Evolutionary conservation across 2,888 invertebrate genomes (phyloP), one percentile per base, ranked within the genome.

Genomic region (Cantharis nigra): DNA sequence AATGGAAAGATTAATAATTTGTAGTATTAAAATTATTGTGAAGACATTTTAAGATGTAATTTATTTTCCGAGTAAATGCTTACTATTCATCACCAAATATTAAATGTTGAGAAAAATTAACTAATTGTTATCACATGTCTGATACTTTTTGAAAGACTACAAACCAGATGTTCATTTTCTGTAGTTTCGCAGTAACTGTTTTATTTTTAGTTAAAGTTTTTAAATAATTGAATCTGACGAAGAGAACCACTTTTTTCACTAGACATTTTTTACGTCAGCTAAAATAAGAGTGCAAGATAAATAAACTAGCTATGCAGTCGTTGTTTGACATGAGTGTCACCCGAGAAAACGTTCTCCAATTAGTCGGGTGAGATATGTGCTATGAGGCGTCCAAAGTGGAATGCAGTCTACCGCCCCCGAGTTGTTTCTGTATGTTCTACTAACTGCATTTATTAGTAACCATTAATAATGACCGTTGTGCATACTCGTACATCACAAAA

Each of bases 261-360:
- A 72, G 78, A 80, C 72, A 79, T 81, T 83, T 83, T 83, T 85
- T 83, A 78, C 75, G 63, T 77, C 76, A 62, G 71, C 79, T 81
- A 81, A 79, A 81, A 81, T 72, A 74, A 76, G 78, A 81, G 80
- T 78, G 78, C 63, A 78, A 79, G 78, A 81, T 82, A 83, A 86
- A 86, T 86, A 83, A 85, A 86, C 85, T 83, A 83, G 80, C 83
- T 79, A 78, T 80, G 82, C 83, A 80, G 83, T 79, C 82, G 85
- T 84, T 86, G 87, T 87, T 87, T 87, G 87, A 87, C 87, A 86
- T 83, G 80, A 80, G 84, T 84, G 86, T 87, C 86, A 86, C 81
- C 87, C 86, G 85, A 86, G 87, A 86, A 87, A 88, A 87, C 85
- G 86, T 83, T 85, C 85, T 83, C 87, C 87, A 88, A 88, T 88